Base-by-base conservation (phyloP, 2,113 vertebrate genomes). In the Piprites chloris region DNA sequence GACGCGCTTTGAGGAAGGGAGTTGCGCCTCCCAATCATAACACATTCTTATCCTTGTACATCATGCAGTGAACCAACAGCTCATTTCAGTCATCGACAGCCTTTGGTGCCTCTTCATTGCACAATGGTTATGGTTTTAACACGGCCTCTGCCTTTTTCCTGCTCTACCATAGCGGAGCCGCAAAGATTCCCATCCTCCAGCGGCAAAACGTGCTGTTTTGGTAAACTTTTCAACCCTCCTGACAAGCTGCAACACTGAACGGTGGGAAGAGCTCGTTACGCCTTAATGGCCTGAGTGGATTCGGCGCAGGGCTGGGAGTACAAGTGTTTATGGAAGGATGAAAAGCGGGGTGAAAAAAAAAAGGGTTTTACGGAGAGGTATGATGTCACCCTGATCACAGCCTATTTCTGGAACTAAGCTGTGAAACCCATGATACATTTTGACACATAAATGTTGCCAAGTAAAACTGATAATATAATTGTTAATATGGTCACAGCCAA, bases 391-490 rank as follows among this genome's bases (percentile, higher is more conserved):
- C 53, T 1, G 52, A 89, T 79, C 90, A 23, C 41, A 46, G 95
- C 76, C 98, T 98, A 97, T 94, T 96, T 97, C 96, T 97, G 90
- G 95, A 96, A 65, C 65, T 23, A 74, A 86, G 91, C 95, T 53
- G 84, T 32, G 69, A 89, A 93, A 90, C 84, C 56, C 88, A 92
- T 85, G 94, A 94, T 58, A 71, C 15, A 7, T 83, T 85, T 86
- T 96, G 67, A 78, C 73, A 75, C 66, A 79, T 91, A 84, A 95
- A 96, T 93, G 93, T 95, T 83, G 94, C 85, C 95, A 93, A 96
- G 68, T 49, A 78, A 78, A 95, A 95, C 95, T 76, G 93, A 96
- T 97, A 97, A 96, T 96, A 94, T 63, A 91, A 95, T 96, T 90
- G 79, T 95, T 89, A 58, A 71, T 92, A 76, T 0, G 71, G 85